A percentile compares a stretch with the other conserved stretches of the same genome.
Evolutionary conservation across 2,888 invertebrate species (phyloP).

Genomic region (Galeruca laticollis): DNA sequence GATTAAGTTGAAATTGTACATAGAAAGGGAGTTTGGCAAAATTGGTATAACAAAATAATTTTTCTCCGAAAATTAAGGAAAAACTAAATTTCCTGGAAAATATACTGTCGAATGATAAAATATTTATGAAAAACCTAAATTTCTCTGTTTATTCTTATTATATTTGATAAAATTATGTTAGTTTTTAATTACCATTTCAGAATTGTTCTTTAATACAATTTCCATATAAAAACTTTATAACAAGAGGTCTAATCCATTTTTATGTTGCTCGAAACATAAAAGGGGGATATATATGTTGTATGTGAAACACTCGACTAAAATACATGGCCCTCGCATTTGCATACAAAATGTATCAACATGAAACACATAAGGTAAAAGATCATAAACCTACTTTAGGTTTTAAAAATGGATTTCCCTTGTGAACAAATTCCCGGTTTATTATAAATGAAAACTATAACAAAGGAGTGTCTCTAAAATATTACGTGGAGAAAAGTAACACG

Average conservation of each 20-base stretch:
- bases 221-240: not conserved
- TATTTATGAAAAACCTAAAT: too few species aligned
- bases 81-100: too few species aligned
- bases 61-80: too few species aligned
- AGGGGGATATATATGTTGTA: not conserved
- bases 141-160: too few species aligned
- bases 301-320: constrained; percentile 1
- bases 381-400: constrained; percentile 36
- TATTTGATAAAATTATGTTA: too few species aligned
- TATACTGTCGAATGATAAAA: too few species aligned
- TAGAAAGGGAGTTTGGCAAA: too few species aligned
- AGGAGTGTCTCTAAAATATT: constrained; percentile 31
- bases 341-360: constrained; percentile 34
- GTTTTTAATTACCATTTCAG: too few species aligned
- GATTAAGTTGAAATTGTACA: too few species aligned
- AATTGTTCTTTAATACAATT: not conserved
- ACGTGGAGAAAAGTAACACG: not conserved
- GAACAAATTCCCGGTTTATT: constrained; percentile 35
- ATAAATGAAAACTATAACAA: constrained; percentile 37
- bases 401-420: constrained; percentile 37
- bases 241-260: not conserved
- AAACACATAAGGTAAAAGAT: constrained; percentile 34
- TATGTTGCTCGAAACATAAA: not conserved
- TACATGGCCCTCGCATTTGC: constrained; percentile 26
- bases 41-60: too few species aligned